A percentile compares a stretch with the other conserved stretches of the same genome.
These are phyloP conservation scores for Dryas iulia DNA, from an alignment of 1,140 invertebrate species.

Conservation along the genomic window DNA sequence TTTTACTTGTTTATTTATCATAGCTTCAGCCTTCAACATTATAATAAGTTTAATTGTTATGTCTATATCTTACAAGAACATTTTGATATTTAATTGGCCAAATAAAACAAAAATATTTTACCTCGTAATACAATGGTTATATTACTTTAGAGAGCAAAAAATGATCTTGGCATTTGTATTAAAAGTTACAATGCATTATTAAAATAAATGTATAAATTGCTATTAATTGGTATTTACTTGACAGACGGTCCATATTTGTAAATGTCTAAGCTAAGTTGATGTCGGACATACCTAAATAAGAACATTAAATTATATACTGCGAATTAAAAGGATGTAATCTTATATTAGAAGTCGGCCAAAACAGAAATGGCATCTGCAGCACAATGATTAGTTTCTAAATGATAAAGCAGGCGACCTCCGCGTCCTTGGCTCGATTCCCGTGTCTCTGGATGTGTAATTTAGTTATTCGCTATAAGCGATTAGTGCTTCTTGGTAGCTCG, in stretches of 20 bases:
- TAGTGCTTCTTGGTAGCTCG: slow-evolving; percentile 73
- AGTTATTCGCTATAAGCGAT: slow-evolving; percentile 69
- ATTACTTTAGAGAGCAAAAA: neutral
- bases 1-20: neutral
- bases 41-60: neutral
- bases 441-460: slow-evolving; percentile 77
- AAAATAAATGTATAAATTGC: slow-evolving; percentile 26
- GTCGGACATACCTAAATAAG: slow-evolving; percentile 10
- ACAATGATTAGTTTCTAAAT: slow-evolving; percentile 75
- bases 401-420: slow-evolving; percentile 69
- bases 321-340: slow-evolving; percentile 54
- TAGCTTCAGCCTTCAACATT: neutral
- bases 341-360: slow-evolving; percentile 62
- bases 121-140: neutral
- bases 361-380: slow-evolving; percentile 70
- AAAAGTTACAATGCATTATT: slow-evolving; percentile 3
- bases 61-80: neutral
- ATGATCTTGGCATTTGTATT: neutral
- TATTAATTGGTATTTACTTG: slow-evolving; percentile 19
- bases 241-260: slow-evolving; percentile 26
- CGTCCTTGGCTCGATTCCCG: slow-evolving; percentile 74
- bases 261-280: slow-evolving; percentile 30
- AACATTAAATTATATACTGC: slow-evolving; percentile 53
- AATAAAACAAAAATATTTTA: neutral
- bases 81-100: neutral